Base-by-base conservation (phyloP, 1,140 invertebrate species). In the Cyclina sinensis region DNA sequence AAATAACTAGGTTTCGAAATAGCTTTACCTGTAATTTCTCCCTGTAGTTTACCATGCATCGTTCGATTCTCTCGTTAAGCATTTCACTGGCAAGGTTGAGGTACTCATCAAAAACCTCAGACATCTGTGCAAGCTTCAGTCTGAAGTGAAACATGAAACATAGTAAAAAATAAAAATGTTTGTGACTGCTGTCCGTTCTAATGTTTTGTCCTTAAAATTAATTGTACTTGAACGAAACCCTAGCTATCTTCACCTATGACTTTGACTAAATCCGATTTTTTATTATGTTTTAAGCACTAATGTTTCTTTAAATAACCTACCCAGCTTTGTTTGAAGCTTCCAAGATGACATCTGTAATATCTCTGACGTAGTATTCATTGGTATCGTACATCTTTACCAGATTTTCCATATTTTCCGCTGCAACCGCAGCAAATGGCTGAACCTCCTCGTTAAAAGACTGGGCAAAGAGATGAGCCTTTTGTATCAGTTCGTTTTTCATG, bases 361-460 rank as follows among this genome's bases (percentile, higher is more conserved):
- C 59, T 48, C 76, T 76, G 16, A 68, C 5, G 59, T 62, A 32
- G 30, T 86, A 86, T 32, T 87, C 73, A 51, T 87, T 87, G 74
- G 27, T 76, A 4, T 87, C 76, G 62, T 79, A 87, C 74, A 87
- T 87, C 48, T 43, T 35, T 1, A 11, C 32, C 9, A 83, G 39
- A n/a, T 0, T 27, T 11, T 43, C 59, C 18, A 65, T 12, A 14
- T 80, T 21, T 18, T 68, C 62, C 0, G 11, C n/a, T 39, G 70
- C 35, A 43, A 62, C 46, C 0, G 35, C 51, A 0, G 35, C 24
- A 12, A 84, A 27, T 48, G 81, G 81, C 37, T 73, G 24, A 9
- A 54, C 7, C 21, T 76, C 84, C 5, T 86, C 84, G 1, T 16
- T 30, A 30, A 86, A 43, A 18, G 84, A 76, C 16, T 59, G 68